Conservation (phyloP, 2,888 invertebrate species). For the Agrotis segetum region DNA sequence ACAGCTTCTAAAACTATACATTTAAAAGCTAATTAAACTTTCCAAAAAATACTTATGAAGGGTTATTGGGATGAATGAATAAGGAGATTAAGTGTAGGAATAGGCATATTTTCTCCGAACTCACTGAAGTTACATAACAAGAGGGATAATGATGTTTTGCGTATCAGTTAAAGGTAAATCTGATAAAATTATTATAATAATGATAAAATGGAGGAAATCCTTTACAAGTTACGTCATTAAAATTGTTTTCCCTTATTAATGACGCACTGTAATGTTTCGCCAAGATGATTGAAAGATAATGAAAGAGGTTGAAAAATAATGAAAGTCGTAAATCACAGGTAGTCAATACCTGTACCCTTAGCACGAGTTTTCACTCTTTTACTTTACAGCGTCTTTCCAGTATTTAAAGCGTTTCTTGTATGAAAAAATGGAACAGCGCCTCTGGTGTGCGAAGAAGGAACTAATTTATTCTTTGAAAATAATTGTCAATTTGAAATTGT, state of each 20-base stretch:
- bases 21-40: neutral
- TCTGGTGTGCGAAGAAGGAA: no score
- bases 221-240: conserved; percentile 27
- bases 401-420: no score
- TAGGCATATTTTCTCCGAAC: neutral
- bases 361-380: no score
- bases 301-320: neutral
- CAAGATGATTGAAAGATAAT: neutral
- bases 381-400: no score
- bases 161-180: neutral
- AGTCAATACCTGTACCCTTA: no score
- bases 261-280: neutral
- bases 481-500: no score
- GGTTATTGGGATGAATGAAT: neutral
- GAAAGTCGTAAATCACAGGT: no score
- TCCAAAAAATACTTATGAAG: neutral
- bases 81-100: no score
- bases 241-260: neutral
- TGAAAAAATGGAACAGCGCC: no score
- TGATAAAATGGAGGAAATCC: conserved; percentile 1
- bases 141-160: neutral
- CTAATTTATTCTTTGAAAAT: no score
- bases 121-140: neutral
- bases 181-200: neutral
- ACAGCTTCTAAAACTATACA: no score